phyloP scores from a whole-genome alignment of 1,140 invertebrate genomes.

The Bursaphelenchus mucronatus region DNA sequence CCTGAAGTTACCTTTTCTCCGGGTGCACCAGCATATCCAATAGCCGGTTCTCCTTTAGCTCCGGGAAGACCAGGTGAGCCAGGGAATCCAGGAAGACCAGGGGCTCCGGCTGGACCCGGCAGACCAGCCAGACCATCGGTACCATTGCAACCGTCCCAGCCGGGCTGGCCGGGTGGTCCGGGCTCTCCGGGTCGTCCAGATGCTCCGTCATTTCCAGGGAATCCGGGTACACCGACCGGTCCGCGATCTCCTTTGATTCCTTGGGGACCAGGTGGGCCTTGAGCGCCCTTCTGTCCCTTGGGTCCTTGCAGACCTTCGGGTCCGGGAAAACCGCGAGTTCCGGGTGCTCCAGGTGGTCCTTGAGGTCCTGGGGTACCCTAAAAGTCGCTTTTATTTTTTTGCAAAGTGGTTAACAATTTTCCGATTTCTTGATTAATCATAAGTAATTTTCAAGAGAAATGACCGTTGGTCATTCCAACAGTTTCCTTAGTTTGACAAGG shows the following conservation, averaged over 20 bases:
- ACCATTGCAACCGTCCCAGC: constrained; percentile 61
- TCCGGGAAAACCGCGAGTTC: constrained; percentile 58
- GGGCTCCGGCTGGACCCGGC: constrained; percentile 52
- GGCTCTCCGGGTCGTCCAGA: constrained; percentile 58
- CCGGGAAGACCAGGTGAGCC: constrained; percentile 64
- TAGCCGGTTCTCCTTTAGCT: constrained; percentile 59
- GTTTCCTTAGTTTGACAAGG: too few species aligned
- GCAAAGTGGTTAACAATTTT: neutral
- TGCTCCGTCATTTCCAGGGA: constrained; percentile 57
- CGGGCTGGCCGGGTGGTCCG: constrained; percentile 56
- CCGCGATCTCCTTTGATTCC: constrained; percentile 55
- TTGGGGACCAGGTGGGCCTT: constrained; percentile 51
- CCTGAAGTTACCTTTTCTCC: constrained; percentile 53
- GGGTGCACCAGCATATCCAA: constrained; percentile 56
- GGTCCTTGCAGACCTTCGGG: constrained; percentile 57
- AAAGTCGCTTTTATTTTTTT: constrained; percentile 18
- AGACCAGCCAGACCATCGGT: constrained; percentile 57
- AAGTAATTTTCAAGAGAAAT: neutral
- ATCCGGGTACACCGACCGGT: constrained; percentile 55
- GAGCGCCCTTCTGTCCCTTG: constrained; percentile 49
- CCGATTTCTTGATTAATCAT: neutral
- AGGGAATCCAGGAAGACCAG: constrained; percentile 53
- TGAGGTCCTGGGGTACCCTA: constrained; percentile 59
- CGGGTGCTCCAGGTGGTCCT: constrained; percentile 52
- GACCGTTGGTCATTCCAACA: too few species aligned